Conservation (phyloP, 2,113 vertebrate genomes). For the Chlamydotis undulata region DNA sequence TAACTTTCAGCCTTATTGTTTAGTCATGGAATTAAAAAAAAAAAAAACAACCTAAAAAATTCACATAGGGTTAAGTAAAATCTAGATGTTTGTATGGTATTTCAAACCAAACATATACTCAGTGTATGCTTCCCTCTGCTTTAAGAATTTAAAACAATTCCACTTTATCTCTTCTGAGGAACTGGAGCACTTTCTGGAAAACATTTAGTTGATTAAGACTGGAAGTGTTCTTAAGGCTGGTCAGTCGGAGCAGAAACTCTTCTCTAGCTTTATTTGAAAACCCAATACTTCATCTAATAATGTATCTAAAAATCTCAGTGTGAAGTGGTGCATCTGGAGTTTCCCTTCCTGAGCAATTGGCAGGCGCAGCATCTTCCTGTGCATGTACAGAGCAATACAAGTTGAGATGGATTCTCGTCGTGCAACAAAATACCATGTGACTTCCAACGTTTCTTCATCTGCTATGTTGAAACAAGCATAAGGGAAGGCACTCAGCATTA, state of each 20-base stretch:
- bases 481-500: background rate
- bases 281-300: background rate
- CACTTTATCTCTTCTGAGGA: background rate
- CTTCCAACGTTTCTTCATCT: slow-evolving; percentile 14
- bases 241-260: background rate
- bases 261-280: background rate
- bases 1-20: background rate
- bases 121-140: background rate
- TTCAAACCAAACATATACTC: background rate
- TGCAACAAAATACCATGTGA: background rate
- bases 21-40: background rate
- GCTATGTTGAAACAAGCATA: slow-evolving; percentile 47
- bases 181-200: background rate
- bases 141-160: background rate
- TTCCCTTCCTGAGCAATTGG: background rate
- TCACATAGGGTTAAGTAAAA: background rate
- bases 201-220: background rate
- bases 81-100: background rate
- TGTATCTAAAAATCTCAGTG: background rate
- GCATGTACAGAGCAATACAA: background rate
- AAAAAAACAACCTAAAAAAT: background rate
- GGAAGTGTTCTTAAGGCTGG: background rate
- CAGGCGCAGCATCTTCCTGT: background rate
- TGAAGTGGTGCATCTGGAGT: background rate
- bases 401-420: background rate